Percentiles rank a stretch among this genome's conserved stretches.
Conservation (phyloP, 2,113 vertebrate species). For the Ochotona curzoniae region DNA sequence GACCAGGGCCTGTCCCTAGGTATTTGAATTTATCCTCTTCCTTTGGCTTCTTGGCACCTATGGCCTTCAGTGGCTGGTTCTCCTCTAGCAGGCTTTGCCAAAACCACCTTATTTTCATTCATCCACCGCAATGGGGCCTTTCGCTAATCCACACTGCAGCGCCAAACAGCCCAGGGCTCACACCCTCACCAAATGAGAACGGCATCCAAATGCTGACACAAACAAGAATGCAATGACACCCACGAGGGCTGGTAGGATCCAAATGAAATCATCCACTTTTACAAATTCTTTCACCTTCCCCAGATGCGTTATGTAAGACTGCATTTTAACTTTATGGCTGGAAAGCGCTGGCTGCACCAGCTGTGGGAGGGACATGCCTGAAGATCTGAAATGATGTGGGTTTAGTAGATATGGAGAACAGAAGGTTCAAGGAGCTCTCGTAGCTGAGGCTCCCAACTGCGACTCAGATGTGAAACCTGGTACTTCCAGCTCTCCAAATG, state of each 20-base stretch:
- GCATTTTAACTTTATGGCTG: not conserved
- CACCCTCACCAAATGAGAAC: not conserved
- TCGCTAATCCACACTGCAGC: not conserved
- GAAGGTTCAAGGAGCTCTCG: not conserved
- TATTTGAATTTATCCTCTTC: too few relatives aligned
- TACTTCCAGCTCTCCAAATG: not conserved
- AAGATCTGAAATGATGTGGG: not conserved
- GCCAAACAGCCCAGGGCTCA: not conserved
- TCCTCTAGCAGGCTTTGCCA: too few relatives aligned
- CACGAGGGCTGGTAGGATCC: fast-evolving
- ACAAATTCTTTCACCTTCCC: not conserved
- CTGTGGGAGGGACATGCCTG: not conserved
- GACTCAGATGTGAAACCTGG: constrained; percentile 5
- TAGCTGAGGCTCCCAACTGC: constrained; percentile 1
- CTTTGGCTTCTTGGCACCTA: too few relatives aligned
- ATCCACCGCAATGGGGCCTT: not conserved
- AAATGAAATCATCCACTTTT: not conserved
- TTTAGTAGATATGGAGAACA: constrained; percentile 23
- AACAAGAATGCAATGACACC: not conserved
- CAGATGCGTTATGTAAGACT: not conserved
- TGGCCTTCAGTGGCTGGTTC: too few relatives aligned
- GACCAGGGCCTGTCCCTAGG: too few relatives aligned
- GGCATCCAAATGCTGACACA: not conserved
- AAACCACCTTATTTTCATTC: not conserved
- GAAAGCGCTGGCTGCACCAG: not conserved